Percentiles rank a stretch among this genome's conserved stretches.
These are phyloP conservation scores for Elgonia sp. DNA, from an alignment of 2,888 invertebrate genomes.

Conservation along the genomic window DNA sequence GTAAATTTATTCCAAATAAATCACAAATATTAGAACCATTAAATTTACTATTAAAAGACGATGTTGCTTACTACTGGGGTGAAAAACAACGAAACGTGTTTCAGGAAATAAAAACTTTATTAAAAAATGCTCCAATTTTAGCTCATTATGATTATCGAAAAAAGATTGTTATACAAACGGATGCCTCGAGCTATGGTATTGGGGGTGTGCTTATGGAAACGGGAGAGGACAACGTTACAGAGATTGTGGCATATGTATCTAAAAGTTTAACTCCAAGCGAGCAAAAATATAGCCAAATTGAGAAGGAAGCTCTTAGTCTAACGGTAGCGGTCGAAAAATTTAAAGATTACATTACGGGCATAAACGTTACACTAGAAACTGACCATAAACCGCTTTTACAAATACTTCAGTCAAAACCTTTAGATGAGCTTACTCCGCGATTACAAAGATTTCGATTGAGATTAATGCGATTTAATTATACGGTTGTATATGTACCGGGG, in stretches of 20 bases:
- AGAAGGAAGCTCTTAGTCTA: constrained; percentile 29
- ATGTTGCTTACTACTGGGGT: no score
- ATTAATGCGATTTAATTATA: constrained; percentile 18
- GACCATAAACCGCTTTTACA: constrained; percentile 24
- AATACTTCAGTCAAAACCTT: constrained; percentile 2
- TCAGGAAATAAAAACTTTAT: no score
- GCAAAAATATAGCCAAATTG: constrained; percentile 22
- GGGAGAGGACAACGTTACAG: neutral
- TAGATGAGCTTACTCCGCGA: constrained; percentile 9
- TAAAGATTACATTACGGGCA: constrained; percentile 19
- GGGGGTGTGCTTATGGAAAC: neutral
- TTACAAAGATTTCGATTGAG: constrained; percentile 9
- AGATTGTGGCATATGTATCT: neutral
- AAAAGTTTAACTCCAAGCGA: neutral
- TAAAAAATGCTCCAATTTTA: neutral
- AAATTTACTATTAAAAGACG: no score
- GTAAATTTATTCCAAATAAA: no score
- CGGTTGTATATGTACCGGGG: neutral
- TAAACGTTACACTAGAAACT: neutral
- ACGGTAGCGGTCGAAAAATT: constrained; percentile 13
- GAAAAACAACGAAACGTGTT: no score
- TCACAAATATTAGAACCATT: no score
- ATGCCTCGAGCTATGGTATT: constrained; percentile 7
- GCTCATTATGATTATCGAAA: neutral
- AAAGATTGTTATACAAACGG: neutral